A percentile compares a stretch with the other conserved stretches of the same genome.
Conservation (phyloP, 2,888 invertebrate species). For the Brenthis hecate region DNA sequence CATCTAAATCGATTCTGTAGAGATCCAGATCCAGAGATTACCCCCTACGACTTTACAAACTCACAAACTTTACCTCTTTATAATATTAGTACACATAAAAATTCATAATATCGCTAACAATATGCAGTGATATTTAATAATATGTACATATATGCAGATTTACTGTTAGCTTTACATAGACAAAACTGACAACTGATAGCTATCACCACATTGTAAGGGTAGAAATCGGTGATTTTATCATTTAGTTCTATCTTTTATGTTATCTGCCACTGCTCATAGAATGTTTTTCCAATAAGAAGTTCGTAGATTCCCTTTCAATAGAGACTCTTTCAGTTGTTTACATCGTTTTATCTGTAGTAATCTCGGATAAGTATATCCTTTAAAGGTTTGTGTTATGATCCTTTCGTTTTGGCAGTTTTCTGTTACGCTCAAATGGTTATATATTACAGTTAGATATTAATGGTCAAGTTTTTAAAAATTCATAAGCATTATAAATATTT, state of each 20-base stretch:
- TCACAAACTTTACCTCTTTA: too few species aligned
- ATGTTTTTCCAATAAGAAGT: slow-evolving; percentile 17
- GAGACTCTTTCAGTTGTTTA: slow-evolving; percentile 17
- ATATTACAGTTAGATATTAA: too few species aligned
- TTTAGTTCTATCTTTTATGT: slow-evolving; percentile 9
- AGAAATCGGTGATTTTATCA: not conserved
- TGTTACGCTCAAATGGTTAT: not conserved
- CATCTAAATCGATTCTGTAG: too few species aligned
- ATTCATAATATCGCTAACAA: not conserved
- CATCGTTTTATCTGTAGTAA: slow-evolving; percentile 15
- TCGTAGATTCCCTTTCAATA: slow-evolving; percentile 2
- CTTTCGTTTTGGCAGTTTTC: not conserved
- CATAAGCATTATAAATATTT: too few species aligned
- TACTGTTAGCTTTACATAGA: not conserved
- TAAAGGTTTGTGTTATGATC: slow-evolving; percentile 2
- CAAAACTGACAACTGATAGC: too few species aligned
- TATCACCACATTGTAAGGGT: too few species aligned
- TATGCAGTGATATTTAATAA: not conserved
- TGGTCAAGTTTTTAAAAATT: too few species aligned
- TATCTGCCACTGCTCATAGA: not conserved
- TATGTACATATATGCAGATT: not conserved
- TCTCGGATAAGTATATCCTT: not conserved
- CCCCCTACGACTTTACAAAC: too few species aligned
- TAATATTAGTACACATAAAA: too few species aligned
- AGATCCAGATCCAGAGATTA: too few species aligned